These are phyloP conservation scores for Psix sp. DNA, from an alignment of 1,140 invertebrate genomes.

Conservation along the genomic window DNA sequence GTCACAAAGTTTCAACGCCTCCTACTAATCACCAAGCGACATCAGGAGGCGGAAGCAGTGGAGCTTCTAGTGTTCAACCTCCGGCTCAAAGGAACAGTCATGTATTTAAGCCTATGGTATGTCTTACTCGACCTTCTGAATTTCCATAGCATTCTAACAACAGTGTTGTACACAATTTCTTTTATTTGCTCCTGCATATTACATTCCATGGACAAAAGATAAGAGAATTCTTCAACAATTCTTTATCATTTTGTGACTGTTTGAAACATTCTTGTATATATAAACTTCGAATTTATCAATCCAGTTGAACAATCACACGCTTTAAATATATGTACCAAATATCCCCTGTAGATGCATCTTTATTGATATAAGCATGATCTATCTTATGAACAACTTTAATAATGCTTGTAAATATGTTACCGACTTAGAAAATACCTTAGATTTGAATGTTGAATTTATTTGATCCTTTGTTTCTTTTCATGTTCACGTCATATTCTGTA, in stretches of 20 bases:
- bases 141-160: not conserved
- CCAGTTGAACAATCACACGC: conserved; percentile 7
- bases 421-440: conserved; percentile 49
- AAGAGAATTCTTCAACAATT: conserved; percentile 26
- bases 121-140: conserved; percentile 52
- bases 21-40: conserved; percentile 75
- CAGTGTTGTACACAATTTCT: conserved; percentile 11
- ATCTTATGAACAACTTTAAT: conserved; percentile 27
- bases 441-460: conserved; percentile 71
- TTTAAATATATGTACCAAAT: conserved; percentile 31
- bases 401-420: conserved; percentile 45
- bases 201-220: no score
- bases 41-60: conserved; percentile 66
- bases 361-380: conserved; percentile 49
- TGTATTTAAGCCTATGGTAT: conserved; percentile 90
- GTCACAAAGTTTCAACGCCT: conserved; percentile 79
- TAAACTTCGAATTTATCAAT: no score
- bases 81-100: conserved; percentile 86
- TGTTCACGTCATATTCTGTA: conserved; percentile 79
- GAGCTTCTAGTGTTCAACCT: conserved; percentile 71
- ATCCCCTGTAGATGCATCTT: conserved; percentile 54
- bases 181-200: no score
- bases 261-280: no score
- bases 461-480: conserved; percentile 76
- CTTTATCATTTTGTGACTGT: conserved; percentile 34